Evolutionary conservation across 2,888 invertebrate genomes (phyloP).

Genomic region (Rapana venosa): DNA sequence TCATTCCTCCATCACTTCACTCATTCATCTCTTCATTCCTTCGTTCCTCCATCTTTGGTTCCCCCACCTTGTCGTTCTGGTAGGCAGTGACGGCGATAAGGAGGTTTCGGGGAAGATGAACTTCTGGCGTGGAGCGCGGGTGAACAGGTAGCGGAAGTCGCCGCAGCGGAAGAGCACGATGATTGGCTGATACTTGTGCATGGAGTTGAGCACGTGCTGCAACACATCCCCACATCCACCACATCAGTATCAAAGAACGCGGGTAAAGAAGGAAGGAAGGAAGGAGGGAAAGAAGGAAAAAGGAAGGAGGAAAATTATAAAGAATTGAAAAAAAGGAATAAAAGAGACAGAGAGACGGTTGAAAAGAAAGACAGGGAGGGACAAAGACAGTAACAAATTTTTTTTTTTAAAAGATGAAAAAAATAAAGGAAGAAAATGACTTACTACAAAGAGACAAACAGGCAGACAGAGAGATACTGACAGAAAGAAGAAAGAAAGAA

Average conservation of each 20-base stretch:
- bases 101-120: slow-evolving; percentile 77
- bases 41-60: no score
- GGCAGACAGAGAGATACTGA: no score
- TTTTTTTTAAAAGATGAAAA: no score
- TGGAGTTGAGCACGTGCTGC: slow-evolving; percentile 82
- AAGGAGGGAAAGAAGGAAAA: no score
- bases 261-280: not conserved
- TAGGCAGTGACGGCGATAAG: slow-evolving; percentile 79
- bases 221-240: not conserved
- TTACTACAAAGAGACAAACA: no score
- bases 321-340: no score
- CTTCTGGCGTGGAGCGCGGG: slow-evolving; percentile 77
- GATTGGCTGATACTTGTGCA: slow-evolving; percentile 79
- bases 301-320: not conserved
- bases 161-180: slow-evolving; percentile 79
- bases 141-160: slow-evolving; percentile 81
- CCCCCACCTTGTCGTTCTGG: slow-evolving; percentile 78
- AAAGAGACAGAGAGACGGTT: no score
- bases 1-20: no score
- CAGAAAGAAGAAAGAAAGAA: not conserved
- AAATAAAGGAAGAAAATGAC: no score
- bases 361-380: no score
- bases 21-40: no score
- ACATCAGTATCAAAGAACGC: not conserved
- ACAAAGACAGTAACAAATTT: no score